These are phyloP conservation scores for Hyla sarda DNA, from an alignment of 2,113 vertebrate genomes.

Conservation along the genomic window DNA sequence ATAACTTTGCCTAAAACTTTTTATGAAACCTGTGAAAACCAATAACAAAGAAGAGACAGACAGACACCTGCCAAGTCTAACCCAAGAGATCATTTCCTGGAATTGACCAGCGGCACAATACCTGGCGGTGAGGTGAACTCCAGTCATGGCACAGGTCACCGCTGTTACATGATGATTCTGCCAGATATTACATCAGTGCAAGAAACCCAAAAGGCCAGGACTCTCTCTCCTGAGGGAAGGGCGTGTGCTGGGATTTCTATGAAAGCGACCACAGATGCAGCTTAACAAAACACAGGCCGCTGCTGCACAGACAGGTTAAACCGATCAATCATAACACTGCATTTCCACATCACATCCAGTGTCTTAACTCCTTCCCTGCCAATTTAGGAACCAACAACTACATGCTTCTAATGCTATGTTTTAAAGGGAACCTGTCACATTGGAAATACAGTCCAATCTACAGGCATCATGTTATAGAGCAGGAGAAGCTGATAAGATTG, in stretches of 20 bases:
- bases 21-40: background rate
- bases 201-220: conserved; percentile 24
- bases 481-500: too few species aligned
- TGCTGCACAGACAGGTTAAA: background rate
- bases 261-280: conserved; percentile 46
- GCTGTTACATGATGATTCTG: conserved; percentile 2
- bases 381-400: background rate
- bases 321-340: background rate
- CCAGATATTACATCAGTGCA: conserved; percentile 47
- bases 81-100: background rate
- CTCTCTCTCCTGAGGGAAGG: conserved; percentile 46
- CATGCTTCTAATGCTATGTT: too few species aligned
- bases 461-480: too few species aligned
- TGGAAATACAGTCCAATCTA: too few species aligned
- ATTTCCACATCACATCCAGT: background rate
- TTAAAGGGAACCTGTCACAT: too few species aligned
- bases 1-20: background rate
- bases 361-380: background rate
- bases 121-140: background rate
- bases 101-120: background rate
- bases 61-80: background rate
- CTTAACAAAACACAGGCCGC: conserved; percentile 36
- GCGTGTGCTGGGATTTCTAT: conserved; percentile 36
- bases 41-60: background rate
- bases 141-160: background rate